Conservation (phyloP, 2,888 invertebrate genomes). For the Spisula solida region DNA sequence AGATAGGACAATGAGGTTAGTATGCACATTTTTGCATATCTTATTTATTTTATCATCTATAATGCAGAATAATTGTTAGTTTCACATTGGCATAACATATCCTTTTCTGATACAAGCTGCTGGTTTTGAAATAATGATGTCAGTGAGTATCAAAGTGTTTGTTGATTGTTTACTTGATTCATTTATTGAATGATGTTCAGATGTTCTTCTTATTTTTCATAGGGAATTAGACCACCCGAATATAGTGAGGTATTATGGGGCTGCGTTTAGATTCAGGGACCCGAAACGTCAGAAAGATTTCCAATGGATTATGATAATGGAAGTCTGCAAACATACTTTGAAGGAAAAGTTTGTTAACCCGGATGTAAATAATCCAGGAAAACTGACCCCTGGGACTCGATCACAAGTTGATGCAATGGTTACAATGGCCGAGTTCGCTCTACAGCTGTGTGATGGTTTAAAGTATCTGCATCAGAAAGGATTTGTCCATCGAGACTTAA, state of each 20-base stretch:
- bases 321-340: slow-evolving; percentile 80
- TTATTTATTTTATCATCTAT: not conserved
- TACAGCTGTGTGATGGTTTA: slow-evolving; percentile 78
- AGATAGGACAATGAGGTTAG: slow-evolving; percentile 80
- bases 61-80: not conserved
- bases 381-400: slow-evolving; percentile 36
- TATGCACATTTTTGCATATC: not conserved
- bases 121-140: too few relatives aligned
- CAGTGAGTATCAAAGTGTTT: too few relatives aligned
- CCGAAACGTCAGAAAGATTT: slow-evolving; percentile 69
- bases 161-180: too few relatives aligned
- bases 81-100: not conserved
- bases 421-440: slow-evolving; percentile 73
- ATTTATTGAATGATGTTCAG: too few relatives aligned
- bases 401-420: slow-evolving; percentile 72
- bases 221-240: slow-evolving; percentile 82
- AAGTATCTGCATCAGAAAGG: slow-evolving; percentile 80
- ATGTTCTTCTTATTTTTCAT: slow-evolving; percentile 17
- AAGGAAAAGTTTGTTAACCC: slow-evolving; percentile 71
- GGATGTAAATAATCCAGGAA: slow-evolving; percentile 69
- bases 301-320: slow-evolving; percentile 83
- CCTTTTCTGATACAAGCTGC: too few relatives aligned
- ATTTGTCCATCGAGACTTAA: slow-evolving; percentile 84
- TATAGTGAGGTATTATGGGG: slow-evolving; percentile 82
- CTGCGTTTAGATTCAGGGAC: slow-evolving; percentile 70